phyloP scores from a whole-genome alignment of 2,797 vertebrate species.

The Semotilus atromaculatus region DNA sequence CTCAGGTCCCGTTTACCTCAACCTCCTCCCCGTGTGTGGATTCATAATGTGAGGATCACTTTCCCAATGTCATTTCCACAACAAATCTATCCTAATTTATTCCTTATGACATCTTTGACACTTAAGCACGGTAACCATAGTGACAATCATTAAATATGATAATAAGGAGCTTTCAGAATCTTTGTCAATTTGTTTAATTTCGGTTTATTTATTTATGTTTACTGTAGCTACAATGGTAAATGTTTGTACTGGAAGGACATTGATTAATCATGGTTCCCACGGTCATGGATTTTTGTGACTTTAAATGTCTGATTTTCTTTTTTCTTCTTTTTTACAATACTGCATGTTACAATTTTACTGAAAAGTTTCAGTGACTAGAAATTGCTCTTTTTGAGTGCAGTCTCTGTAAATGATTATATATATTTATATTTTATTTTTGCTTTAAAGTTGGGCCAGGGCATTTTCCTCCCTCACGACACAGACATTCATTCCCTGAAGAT shows the following conservation, averaged over 20 bases:
- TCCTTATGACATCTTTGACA: neutral
- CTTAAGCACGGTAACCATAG: neutral
- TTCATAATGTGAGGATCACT: constrained; percentile 9
- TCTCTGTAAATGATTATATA: neutral
- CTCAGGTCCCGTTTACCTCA: constrained; percentile 8
- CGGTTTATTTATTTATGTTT: neutral
- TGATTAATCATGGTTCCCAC: no score
- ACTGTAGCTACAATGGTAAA: no score
- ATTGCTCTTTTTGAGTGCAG: neutral
- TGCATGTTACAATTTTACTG: neutral
- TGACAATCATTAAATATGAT: neutral
- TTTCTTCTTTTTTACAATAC: neutral
- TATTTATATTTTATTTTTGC: constrained; percentile 1
- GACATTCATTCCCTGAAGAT: constrained; percentile 70
- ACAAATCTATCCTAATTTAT: neutral
- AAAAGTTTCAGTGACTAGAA: neutral
- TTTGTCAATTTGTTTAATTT: neutral
- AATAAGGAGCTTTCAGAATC: neutral
- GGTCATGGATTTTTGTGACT: neutral
- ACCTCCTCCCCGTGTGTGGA: neutral
- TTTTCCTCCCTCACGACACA: constrained; percentile 80
- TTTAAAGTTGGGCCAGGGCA: constrained; percentile 84
- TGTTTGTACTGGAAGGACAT: no score
- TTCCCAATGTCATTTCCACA: neutral
- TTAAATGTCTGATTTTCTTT: neutral